Conservation (phyloP, 2,797 vertebrate genomes). For the Adelosebastes latens region DNA sequence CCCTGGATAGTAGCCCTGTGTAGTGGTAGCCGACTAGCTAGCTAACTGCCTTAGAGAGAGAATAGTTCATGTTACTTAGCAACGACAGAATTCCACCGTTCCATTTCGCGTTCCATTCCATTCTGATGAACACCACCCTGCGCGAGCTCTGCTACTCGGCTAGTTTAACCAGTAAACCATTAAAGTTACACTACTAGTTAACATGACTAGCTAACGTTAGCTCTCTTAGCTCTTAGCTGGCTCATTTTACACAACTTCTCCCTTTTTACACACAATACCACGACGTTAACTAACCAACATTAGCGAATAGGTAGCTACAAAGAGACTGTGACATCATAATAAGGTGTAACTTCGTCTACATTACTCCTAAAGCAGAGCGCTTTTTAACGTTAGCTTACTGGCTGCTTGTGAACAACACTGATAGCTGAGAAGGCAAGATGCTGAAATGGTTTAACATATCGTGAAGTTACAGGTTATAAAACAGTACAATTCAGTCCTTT, state of each 20-base stretch:
- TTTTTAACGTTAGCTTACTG: constrained; percentile 36
- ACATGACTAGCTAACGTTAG: constrained; percentile 1
- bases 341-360: neutral
- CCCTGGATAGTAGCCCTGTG: neutral
- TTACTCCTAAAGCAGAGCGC: neutral
- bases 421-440: neutral
- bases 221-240: neutral
- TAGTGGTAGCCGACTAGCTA: constrained; percentile 6
- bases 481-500: neutral
- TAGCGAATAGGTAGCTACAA: neutral
- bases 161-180: neutral
- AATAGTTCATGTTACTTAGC: constrained; percentile 33
- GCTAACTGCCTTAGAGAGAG: neutral
- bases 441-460: neutral
- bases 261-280: neutral
- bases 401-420: neutral
- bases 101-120: neutral
- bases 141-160: neutral
- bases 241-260: neutral
- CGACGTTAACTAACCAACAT: neutral
- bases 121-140: neutral
- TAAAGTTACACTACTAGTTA: neutral
- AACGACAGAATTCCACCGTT: constrained; percentile 8
- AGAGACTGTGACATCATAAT: neutral
- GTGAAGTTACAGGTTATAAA: neutral